A percentile compares a stretch with the other conserved stretches of the same genome.
Evolutionary conservation across 2,888 invertebrate genomes (phyloP).

Genomic region (Allophyes oxyacanthae): DNA sequence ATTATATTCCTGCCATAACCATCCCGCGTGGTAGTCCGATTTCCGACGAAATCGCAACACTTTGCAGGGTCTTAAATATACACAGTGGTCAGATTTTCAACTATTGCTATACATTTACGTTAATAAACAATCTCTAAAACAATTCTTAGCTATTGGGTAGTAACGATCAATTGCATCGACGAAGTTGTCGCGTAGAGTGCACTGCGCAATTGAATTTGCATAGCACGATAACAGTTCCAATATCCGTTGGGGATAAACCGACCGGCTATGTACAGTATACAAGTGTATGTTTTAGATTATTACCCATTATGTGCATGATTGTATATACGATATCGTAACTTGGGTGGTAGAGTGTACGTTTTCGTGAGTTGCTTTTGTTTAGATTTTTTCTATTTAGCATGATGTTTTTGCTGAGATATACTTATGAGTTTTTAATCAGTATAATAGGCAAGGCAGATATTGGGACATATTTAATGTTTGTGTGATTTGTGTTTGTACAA

Average conservation of each 20-base stretch:
- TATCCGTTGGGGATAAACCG: conserved; percentile 64
- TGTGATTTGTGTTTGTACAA: neutral
- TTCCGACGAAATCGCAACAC: neutral
- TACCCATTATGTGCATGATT: conserved; percentile 38
- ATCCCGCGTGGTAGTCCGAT: no score
- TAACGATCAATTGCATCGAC: conserved; percentile 67
- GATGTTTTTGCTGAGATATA: neutral
- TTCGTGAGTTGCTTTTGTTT: conserved; percentile 2
- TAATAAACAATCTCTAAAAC: conserved; percentile 39
- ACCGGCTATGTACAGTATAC: conserved; percentile 49
- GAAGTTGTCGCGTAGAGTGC: conserved; percentile 70
- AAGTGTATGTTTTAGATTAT: conserved; percentile 50
- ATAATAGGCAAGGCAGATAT: no score
- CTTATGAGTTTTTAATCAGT: neutral
- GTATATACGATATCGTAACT: conserved; percentile 11
- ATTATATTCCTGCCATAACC: no score
- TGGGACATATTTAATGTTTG: no score
- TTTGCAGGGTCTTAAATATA: neutral
- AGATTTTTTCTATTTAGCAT: neutral
- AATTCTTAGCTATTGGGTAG: conserved; percentile 57
- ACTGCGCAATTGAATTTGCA: conserved; percentile 77
- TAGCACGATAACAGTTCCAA: conserved; percentile 70
- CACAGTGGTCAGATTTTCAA: neutral
- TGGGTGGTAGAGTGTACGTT: neutral
- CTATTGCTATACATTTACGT: neutral